Base-by-base conservation (phyloP, 2,888 invertebrate genomes). In the Epinotia demarniana region DNA sequence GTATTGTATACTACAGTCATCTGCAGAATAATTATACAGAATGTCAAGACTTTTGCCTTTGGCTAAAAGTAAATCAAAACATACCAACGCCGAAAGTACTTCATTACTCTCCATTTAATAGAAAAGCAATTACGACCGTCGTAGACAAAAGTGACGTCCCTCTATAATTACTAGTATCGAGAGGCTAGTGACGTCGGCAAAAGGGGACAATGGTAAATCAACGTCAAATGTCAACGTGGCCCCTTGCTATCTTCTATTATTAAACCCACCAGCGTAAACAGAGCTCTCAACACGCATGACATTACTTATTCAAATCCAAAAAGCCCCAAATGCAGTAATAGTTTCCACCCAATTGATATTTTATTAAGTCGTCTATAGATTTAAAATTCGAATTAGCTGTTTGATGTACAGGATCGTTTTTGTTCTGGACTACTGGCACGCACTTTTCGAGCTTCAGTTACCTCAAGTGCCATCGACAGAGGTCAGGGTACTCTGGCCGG, bases 151-250 rank as follows among this genome's bases (percentile, higher is more conserved):
- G 76, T 75, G 78, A 78, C 70, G 77, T 72, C 74, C 77, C 74
- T 78, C 74, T 71, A 71, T 82, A 82, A 85, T 83, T 83, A 84
- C 81, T 80, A 78, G 79, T 81, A 84, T 81, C 81, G 82, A 82
- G 81, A 83, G 83, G 76, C 72, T 76, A 78, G 88, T 93, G 92
- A 92, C 90, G 88, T 91, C 89, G 89, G 90, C 90, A 82, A 78
- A 84, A 88, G 84, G 83, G 85, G 86, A 92, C 93, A 93, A 92
- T 92, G 89, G 89, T 89, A 90, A 93, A 93, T 93, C 93, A 93
- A 92, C 93, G 92, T 93, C 93, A 90, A 89, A 90, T 92, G 93
- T 93, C 92, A 92, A 90, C 91, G 81, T 79, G 83, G 83, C 86
- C 89, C 91, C 89, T 90, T 85, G 85, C 84, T 83, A 85, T 87